These are phyloP conservation scores for Megalurothrips usitatus DNA, from an alignment of 2,888 invertebrate species.

Conservation along the genomic window DNA sequence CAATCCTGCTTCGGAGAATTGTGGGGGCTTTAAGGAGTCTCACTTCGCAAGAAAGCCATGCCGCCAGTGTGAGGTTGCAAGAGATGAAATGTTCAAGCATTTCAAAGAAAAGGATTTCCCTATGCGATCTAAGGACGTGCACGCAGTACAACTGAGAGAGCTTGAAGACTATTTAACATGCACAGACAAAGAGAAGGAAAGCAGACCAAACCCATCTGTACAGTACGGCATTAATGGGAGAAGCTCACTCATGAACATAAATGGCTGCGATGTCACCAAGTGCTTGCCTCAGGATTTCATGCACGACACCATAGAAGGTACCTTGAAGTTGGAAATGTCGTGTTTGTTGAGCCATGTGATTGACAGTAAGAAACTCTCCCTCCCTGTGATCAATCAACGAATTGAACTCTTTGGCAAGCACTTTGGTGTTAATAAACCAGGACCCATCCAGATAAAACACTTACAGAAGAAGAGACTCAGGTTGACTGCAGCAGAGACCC, in stretches of 20 bases:
- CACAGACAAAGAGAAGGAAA: no score
- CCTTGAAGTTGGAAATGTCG: not conserved
- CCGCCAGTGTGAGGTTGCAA: not conserved
- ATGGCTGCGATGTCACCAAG: not conserved
- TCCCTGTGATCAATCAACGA: not conserved
- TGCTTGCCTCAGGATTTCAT: constrained; percentile 1
- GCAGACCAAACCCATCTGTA: not conserved
- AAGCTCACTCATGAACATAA: not conserved
- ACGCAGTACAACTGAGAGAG: not conserved
- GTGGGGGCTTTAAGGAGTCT: not conserved
- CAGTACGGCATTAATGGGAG: not conserved
- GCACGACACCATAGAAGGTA: not conserved
- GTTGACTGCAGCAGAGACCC: not conserved
- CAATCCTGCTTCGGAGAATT: not conserved
- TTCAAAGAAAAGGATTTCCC: not conserved
- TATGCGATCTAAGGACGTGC: not conserved
- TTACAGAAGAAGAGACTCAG: not conserved
- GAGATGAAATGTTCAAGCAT: not conserved
- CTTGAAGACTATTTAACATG: not conserved
- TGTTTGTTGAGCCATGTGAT: not conserved
- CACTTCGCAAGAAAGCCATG: not conserved
- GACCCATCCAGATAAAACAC: not conserved
- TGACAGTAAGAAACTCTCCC: not conserved
- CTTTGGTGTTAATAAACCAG: not conserved
- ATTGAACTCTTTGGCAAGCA: not conserved